phyloP scores from a whole-genome alignment of 2,888 invertebrate genomes.

The Ophion obscuratus region DNA sequence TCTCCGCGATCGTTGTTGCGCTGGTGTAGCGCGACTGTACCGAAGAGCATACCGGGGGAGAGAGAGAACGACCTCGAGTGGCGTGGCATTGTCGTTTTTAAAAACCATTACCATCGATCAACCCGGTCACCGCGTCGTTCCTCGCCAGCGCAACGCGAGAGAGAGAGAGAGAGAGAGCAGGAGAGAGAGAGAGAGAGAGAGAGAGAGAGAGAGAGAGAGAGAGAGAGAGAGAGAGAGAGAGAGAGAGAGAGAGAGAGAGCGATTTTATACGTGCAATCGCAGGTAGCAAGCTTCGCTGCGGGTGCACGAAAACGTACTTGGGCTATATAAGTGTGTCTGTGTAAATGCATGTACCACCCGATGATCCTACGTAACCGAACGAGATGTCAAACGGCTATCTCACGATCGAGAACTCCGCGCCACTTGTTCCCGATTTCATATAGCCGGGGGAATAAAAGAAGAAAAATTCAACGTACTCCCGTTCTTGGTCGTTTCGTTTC shows the following conservation, averaged over 20 bases:
- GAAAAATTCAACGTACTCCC: constrained; percentile 1
- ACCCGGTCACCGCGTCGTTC: constrained; percentile 58
- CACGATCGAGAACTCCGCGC: constrained; percentile 52
- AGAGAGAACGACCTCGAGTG: constrained; percentile 62
- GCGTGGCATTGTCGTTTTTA: constrained; percentile 67
- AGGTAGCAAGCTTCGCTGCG: constrained; percentile 39
- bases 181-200: constrained; percentile 13
- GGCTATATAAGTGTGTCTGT: background rate
- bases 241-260: constrained; percentile 6
- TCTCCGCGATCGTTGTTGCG: constrained; percentile 2
- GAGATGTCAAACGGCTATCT: constrained; percentile 61
- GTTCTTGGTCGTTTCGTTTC: constrained; percentile 19
- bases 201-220: constrained; percentile 11
- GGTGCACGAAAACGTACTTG: constrained; percentile 61
- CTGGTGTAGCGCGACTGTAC: constrained; percentile 7
- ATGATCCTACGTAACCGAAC: constrained; percentile 33
- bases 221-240: constrained; percentile 11
- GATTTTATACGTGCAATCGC: constrained; percentile 60
- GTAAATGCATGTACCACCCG: constrained; percentile 20
- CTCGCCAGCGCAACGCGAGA: background rate
- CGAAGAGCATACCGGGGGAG: background rate
- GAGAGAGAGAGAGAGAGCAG: constrained; percentile 8
- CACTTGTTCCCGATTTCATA: constrained; percentile 31
- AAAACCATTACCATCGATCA: constrained; percentile 68
- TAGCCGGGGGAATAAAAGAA: background rate